Conservation (phyloP, 2,113 vertebrate species). For the Bubo bubo region DNA sequence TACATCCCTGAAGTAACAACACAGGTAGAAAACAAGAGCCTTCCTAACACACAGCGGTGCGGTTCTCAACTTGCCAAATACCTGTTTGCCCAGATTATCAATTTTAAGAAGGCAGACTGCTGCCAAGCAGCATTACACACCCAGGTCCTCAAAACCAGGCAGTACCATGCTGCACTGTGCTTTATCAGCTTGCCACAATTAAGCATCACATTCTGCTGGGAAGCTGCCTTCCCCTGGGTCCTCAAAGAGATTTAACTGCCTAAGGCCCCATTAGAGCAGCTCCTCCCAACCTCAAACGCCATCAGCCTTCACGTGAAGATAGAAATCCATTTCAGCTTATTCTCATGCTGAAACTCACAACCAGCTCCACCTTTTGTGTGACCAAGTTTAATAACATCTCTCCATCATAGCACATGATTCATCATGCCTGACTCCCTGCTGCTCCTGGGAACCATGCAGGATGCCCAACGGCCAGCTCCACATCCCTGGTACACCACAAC, state of each 20-base stretch:
- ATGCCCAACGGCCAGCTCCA: background rate
- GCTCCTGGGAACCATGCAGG: background rate
- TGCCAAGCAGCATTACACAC: background rate
- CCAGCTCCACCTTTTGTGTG: background rate
- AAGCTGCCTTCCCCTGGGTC: background rate
- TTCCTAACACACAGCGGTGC: background rate
- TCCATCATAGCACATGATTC: background rate
- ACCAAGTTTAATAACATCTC: background rate
- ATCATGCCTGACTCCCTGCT: rapidly evolving
- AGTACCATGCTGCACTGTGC: background rate
- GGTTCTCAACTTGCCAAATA: background rate
- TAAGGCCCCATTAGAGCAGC: background rate
- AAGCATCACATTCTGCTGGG: background rate
- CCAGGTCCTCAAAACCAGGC: background rate
- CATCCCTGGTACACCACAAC: background rate
- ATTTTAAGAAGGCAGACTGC: background rate
- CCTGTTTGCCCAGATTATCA: background rate
- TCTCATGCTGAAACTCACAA: background rate
- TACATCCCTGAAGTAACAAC: background rate
- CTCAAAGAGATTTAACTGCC: background rate
- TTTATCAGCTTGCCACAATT: background rate
- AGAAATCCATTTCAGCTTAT: background rate
- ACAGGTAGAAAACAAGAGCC: background rate
- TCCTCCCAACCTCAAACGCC: background rate
- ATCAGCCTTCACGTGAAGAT: background rate